Base-by-base conservation (phyloP, 2,888 invertebrate species). In the Allacma fusca region DNA sequence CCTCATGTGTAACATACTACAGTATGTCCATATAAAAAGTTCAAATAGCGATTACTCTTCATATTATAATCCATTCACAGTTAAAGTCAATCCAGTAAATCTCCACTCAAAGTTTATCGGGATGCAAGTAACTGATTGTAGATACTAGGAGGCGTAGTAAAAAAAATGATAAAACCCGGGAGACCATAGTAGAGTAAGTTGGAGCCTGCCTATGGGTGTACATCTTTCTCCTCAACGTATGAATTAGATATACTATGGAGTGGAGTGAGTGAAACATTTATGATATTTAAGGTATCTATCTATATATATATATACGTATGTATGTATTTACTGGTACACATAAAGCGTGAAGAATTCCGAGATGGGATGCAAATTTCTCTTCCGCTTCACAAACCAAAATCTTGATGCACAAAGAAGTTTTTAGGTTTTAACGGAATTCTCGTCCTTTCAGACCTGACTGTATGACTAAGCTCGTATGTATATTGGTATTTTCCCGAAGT, bases 381-480 rank as follows among this genome's bases (percentile, higher is more conserved):
- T 73, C 62, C 68, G 62, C 64, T 43, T 77, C 50, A 71, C 75
- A 75, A 68, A 40, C 34, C 78, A 44, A 76, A 73, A 73, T 69
- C 43, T 44, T 28, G 75, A 70, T 75, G 70, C 44, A 65, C 34
- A 75, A 75, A 75, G 79, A 74, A 74, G 74, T 74, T 40, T 68
- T 68, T 72, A 62, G 24, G 62, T 62, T 62, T 62, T 62, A 62
- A 62, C 26, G 62, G 62, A 62, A 62, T 62, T 62, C 62, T 23
- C 43, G 43, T 44, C 16, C 43, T 69, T 69, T 69, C 69, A 43
- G 23, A 69, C 13, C 34, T 69, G 69, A 69, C 69, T 69, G n/a
- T 44, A 7, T 24, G n/a, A 1, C 69, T 44, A 12, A 7, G 24
- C n/a, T 19, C 9, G 16, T 50, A 50, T 50, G 19, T n/a, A 50